phyloP scores from a whole-genome alignment of 2,888 invertebrate species.

The Pandemis corylana region DNA sequence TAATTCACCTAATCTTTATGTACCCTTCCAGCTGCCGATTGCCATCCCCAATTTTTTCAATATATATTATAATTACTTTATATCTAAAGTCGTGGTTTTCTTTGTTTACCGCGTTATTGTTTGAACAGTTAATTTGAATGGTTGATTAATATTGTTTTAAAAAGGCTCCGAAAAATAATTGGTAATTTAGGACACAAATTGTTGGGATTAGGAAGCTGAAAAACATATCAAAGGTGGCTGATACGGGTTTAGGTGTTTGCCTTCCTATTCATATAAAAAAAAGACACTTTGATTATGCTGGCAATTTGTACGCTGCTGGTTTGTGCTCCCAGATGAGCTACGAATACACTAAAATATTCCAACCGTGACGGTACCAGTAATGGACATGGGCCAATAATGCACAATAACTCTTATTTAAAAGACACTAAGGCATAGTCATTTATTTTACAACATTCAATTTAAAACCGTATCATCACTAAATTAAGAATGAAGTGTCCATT shows the following conservation, averaged over 20 bases:
- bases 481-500: too few relatives aligned
- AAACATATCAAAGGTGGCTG: not conserved
- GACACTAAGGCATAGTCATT: too few relatives aligned
- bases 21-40: not conserved
- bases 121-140: conserved; percentile 14
- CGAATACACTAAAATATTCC: too few relatives aligned
- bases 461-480: too few relatives aligned
- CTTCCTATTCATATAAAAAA: too few relatives aligned
- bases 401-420: too few relatives aligned
- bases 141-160: conserved; percentile 28
- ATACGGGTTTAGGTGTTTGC: not conserved
- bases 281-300: too few relatives aligned
- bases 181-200: conserved; percentile 2
- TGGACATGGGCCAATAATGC: too few relatives aligned
- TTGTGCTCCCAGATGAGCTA: too few relatives aligned
- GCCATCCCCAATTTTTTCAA: conserved; percentile 11
- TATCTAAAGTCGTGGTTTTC: conserved; percentile 6
- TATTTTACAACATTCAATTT: too few relatives aligned
- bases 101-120: conserved; percentile 11
- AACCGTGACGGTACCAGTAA: too few relatives aligned
- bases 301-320: too few relatives aligned
- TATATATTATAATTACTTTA: conserved; percentile 24
- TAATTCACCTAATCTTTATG: not conserved
- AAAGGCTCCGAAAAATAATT: conserved; percentile 21
- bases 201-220: not conserved